phyloP scores from a whole-genome alignment of 2,888 invertebrate genomes.

The Chymomyza fuscimana region DNA sequence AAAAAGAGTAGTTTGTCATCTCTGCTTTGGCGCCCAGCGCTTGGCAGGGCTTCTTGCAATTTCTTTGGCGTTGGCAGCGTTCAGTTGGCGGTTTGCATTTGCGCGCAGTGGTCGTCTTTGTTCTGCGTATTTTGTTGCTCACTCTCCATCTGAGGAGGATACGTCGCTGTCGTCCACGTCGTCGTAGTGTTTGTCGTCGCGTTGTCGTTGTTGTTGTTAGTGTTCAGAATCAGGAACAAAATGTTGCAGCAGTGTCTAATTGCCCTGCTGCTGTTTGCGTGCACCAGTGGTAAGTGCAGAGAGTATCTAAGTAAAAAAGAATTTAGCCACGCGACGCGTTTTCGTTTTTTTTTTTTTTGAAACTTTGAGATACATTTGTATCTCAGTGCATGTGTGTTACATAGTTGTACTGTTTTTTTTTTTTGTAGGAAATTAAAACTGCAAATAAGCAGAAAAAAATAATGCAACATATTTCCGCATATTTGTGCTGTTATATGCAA shows the following conservation, averaged over 20 bases:
- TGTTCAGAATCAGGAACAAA: conserved; percentile 24
- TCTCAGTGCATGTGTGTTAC: background rate
- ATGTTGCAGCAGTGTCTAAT: conserved; percentile 60
- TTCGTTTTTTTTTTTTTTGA: conserved; percentile 11
- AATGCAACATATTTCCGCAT: conserved; percentile 6
- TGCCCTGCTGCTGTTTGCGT: conserved; percentile 46
- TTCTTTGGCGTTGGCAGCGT: conserved; percentile 59
- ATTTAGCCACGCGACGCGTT: background rate
- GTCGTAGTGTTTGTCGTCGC: background rate
- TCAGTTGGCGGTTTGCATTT: conserved; percentile 77
- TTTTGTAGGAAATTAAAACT: conserved; percentile 3
- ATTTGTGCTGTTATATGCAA: conserved; percentile 9
- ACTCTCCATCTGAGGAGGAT: background rate
- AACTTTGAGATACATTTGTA: background rate
- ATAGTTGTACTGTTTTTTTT: background rate
- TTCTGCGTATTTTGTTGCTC: conserved; percentile 1
- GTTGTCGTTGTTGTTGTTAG: conserved; percentile 3
- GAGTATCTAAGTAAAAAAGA: background rate
- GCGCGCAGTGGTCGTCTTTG: conserved; percentile 64
- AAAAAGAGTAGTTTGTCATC: background rate
- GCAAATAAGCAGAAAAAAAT: background rate
- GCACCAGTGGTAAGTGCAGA: conserved; percentile 28
- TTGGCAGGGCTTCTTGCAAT: conserved; percentile 70
- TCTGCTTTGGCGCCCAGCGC: background rate
- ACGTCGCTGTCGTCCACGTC: background rate